phyloP scores from a whole-genome alignment of 2,888 invertebrate genomes.

The Perithous albicinctus region DNA sequence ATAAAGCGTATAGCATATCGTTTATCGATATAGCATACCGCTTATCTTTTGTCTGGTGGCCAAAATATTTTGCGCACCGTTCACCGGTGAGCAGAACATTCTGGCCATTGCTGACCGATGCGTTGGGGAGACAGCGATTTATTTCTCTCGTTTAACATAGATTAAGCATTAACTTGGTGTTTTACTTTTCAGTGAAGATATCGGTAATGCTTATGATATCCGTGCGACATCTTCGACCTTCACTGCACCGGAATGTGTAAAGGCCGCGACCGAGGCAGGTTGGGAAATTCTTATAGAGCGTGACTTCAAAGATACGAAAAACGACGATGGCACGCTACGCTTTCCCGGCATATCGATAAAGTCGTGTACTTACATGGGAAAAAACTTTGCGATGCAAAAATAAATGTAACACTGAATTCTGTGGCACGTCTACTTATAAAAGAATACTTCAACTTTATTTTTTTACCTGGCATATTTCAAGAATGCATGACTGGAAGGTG shows the following conservation, averaged over 20 bases:
- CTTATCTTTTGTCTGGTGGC: too few species aligned
- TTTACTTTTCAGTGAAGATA: not conserved
- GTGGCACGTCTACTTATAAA: too few species aligned
- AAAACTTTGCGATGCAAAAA: not conserved
- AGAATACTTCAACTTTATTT: too few species aligned
- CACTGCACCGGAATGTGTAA: not conserved
- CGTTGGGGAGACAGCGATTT: not conserved
- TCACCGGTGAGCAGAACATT: too few species aligned
- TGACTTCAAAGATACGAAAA: not conserved
- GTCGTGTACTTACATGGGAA: conserved; percentile 4
- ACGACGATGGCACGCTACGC: not conserved
- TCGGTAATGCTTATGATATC: not conserved
- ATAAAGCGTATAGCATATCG: too few species aligned
- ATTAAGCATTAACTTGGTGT: not conserved
- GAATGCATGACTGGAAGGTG: too few species aligned
- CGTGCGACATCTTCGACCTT: not conserved
- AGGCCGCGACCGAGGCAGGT: not conserved
- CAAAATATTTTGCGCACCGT: too few species aligned
- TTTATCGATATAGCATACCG: too few species aligned
- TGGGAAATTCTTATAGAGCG: not conserved
- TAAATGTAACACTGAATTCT: not conserved
- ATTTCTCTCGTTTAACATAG: not conserved
- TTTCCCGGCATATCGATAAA: not conserved
- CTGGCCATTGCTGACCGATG: not conserved
- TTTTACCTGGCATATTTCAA: too few species aligned